Evolutionary conservation across 2,888 invertebrate genomes (phyloP).

Genomic region (Cryptus armator): DNA sequence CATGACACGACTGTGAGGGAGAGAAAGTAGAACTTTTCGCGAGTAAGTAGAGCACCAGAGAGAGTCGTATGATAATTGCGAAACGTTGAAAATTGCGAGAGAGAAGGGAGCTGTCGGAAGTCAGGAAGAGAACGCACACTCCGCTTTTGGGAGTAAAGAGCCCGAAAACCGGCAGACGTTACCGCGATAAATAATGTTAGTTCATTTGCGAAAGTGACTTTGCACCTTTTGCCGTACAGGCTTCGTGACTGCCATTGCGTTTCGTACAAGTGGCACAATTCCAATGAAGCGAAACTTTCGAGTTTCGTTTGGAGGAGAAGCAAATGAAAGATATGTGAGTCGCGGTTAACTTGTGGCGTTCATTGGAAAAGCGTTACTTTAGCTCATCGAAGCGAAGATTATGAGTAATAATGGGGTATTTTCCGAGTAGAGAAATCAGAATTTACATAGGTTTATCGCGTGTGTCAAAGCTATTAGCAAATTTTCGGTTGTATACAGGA

Average conservation of each 20-base stretch:
- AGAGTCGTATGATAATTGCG: too few species aligned
- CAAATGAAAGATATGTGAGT: neutral
- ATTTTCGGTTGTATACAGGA: slow-evolving; percentile 8
- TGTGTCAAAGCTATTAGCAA: slow-evolving; percentile 28
- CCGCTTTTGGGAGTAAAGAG: neutral
- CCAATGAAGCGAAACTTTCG: neutral
- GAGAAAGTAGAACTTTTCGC: slow-evolving; percentile 46
- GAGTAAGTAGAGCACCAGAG: neutral
- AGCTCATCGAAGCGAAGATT: neutral
- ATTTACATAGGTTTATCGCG: neutral
- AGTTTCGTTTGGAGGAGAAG: neutral
- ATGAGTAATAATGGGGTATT: neutral
- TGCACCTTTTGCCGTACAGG: slow-evolving; percentile 41
- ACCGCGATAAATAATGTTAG: slow-evolving; percentile 64
- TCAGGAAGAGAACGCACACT: slow-evolving; percentile 47
- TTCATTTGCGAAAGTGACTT: slow-evolving; percentile 66
- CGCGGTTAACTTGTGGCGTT: neutral
- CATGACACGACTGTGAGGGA: slow-evolving; percentile 29
- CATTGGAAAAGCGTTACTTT: neutral
- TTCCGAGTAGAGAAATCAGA: neutral
- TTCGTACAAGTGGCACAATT: slow-evolving; percentile 2
- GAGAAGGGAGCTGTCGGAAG: slow-evolving; percentile 45
- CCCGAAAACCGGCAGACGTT: slow-evolving; percentile 33
- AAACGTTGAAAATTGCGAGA: slow-evolving; percentile 51
- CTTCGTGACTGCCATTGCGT: slow-evolving; percentile 9